These are phyloP conservation scores for Melikaiella ostensackeni DNA, from an alignment of 2,888 invertebrate genomes.

Conservation along the genomic window DNA sequence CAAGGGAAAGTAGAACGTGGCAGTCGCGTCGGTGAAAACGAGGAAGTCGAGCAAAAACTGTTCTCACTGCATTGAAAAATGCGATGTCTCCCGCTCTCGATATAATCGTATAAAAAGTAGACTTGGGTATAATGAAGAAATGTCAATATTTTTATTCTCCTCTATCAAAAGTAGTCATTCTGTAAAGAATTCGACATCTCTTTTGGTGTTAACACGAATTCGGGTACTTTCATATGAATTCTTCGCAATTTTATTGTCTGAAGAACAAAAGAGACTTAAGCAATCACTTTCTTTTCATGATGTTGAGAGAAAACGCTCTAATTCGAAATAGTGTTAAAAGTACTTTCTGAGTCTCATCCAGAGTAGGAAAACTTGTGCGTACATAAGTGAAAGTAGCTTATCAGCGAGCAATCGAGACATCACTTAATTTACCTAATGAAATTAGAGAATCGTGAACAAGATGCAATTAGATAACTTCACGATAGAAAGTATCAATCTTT, in stretches of 20 bases:
- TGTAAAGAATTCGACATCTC: background rate
- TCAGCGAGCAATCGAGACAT: background rate
- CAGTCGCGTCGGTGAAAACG: constrained; percentile 70
- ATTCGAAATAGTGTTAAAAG: background rate
- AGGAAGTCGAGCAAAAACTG: constrained; percentile 75
- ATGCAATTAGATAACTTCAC: too few relatives aligned
- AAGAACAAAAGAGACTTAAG: background rate
- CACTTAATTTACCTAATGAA: background rate
- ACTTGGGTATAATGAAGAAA: too few relatives aligned
- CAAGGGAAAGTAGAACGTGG: constrained; percentile 74
- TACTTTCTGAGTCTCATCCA: constrained; percentile 13
- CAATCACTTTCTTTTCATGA: background rate
- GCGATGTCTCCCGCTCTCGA: background rate
- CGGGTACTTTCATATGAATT: background rate
- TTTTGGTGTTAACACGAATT: background rate
- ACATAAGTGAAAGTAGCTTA: constrained; percentile 36
- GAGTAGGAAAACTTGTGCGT: background rate
- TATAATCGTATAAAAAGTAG: background rate
- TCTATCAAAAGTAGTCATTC: background rate
- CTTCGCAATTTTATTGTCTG: background rate
- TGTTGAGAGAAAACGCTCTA: constrained; percentile 22
- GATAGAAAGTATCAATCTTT: too few relatives aligned
- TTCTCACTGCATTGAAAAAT: constrained; percentile 42
- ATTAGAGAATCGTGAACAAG: background rate
- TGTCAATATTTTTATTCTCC: background rate